Base-by-base conservation (phyloP, 92 coral and sea anemone species). In the Zoanthus gigantus region DNA sequence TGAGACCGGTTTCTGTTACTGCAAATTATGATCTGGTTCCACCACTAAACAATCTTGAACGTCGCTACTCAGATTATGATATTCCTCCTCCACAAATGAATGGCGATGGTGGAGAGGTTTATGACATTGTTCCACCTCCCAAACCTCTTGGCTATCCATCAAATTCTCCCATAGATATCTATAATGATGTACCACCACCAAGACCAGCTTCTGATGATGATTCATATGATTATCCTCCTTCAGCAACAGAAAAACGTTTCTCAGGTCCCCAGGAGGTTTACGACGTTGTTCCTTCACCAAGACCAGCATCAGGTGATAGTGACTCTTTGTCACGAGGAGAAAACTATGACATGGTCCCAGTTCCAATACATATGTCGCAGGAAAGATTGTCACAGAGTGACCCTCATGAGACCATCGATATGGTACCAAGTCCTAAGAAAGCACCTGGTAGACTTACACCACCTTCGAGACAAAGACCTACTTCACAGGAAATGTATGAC, bases 251-350 rank as follows among this genome's bases (percentile, higher is more conserved):
- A 5, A 73, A 73, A 0, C 74, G 42, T 23, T 52, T 47, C 7
- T 81, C 61, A 18, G 34, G 85, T 11, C 53, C 76, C 32, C 91
- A 91, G 60, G 98, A 95, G 45, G 84, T 83, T 53, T 93, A 93
- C 85, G 96, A 93, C 63, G 3, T 83, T 61, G 92, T 93, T 12
- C 98, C 96, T 23, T 89, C 92, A 30, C 92, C 92, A 8, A 66
- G 86, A 56, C 87, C 92, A 30, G 63, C 71, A 18, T 77, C 89
- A 0, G 84, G 90, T 75, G 66, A 74, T 66, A 89, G 58, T 74
- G 84, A 74, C 29, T 86, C 85, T 13, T 47, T 47, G 54, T 74
- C 74, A 79, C 78, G 77, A 14, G 47, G 65, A 56, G 93, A 91
- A 77, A 91, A 53, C 44, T 92, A 92, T 82, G 95, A 92, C 76